These are phyloP conservation scores for Sphyrna mokarran DNA, from an alignment of 2,113 vertebrate genomes.

Conservation along the genomic window DNA sequence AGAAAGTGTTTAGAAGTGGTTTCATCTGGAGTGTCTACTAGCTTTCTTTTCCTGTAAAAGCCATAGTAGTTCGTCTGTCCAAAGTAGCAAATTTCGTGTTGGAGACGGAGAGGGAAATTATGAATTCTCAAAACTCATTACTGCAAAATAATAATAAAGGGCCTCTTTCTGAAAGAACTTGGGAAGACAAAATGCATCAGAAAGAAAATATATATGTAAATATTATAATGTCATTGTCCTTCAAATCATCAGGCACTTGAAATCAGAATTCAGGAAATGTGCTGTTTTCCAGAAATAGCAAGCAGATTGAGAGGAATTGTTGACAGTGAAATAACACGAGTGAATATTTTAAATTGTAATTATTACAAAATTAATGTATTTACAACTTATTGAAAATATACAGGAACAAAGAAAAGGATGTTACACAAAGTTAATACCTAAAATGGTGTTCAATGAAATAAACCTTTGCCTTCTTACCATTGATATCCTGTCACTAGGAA, in stretches of 20 bases:
- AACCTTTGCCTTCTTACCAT: not conserved
- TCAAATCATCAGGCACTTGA: not conserved
- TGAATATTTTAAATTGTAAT: conserved; percentile 3
- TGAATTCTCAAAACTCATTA: not conserved
- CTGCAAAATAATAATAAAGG: not conserved
- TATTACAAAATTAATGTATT: not conserved
- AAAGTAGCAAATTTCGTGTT: not conserved
- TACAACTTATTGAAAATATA: not conserved
- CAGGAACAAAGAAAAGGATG: not conserved
- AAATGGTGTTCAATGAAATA: not conserved
- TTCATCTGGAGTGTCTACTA: not conserved
- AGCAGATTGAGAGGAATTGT: not conserved
- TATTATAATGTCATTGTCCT: not conserved
- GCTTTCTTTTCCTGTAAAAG: not conserved
- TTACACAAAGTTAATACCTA: not conserved
- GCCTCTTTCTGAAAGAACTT: not conserved
- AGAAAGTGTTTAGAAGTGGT: not conserved
- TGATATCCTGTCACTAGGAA: not conserved
- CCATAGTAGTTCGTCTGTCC: not conserved
- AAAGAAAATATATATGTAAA: not conserved
- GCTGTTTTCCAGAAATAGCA: not conserved
- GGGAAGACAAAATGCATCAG: not conserved
- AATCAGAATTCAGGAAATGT: not conserved
- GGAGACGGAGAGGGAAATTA: not conserved
- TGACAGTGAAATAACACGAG: not conserved